Base-by-base conservation (phyloP, 1,140 invertebrate species). In the Tetramorium parvispinum region DNA sequence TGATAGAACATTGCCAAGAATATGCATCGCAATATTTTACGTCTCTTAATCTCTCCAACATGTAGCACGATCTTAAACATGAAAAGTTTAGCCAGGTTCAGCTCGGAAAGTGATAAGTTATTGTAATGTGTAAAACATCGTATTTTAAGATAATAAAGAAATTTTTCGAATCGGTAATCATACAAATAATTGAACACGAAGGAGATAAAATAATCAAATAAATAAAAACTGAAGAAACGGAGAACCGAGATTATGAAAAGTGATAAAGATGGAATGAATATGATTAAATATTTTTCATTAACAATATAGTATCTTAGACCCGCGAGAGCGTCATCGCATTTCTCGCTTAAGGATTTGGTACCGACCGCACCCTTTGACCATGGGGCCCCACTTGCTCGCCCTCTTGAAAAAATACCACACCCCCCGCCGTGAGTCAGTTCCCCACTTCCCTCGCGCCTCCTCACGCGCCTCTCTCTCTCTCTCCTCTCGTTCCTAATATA, bases 351-450 rank as follows among this genome's bases (percentile, higher is more conserved):
- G 32, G 77, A 57, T 89, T 89, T 61, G 71, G 87, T 89, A 90
- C 66, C 77, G 91, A 93, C 93, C 92, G 93, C 94, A 92, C 93
- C 93, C 93, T 93, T 91, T 73, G 70, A 66, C 81, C 77, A 68
- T 73, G 77, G 77, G 86, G 77, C 73, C 87, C 65, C 86, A 85
- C 88, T 91, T 90, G 87, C 87, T 89, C 85, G 89, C 87, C 88
- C 92, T 88, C 79, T 88, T 86, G 91, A 92, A 94, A 94, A 94
- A 94, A 94, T 94, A 93, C 94, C 94, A 93, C 91, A 92, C 93
- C 94, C 93, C 94, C 94, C 76, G 93, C 91, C 90, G 94, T 82
- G 94, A 92, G 86, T 85, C 85, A 87, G 79, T 88, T 88, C 91
- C 46, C 73, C 73, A 70, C 75, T 53, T 68, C 55, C 73, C 68